Evolutionary conservation across 2,113 vertebrate species (phyloP).

Genomic region (Clarias macrocephalus): DNA sequence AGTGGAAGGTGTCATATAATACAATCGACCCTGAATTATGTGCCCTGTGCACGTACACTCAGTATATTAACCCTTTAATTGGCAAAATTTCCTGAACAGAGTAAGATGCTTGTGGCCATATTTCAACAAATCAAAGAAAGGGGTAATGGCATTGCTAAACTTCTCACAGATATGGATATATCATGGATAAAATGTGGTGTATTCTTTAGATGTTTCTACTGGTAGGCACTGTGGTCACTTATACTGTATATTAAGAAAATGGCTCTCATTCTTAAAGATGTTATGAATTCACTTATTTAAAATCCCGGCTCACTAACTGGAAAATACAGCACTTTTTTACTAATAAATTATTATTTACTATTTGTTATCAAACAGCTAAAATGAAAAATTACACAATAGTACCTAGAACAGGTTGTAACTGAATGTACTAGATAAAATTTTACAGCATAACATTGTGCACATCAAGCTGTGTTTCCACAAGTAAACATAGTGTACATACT

Average conservation of each 20-base stretch:
- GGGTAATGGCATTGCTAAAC: neutral
- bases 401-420: constrained; percentile 65
- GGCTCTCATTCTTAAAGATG: constrained; percentile 36
- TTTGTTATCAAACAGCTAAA: constrained; percentile 66
- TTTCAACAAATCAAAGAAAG: too few species aligned
- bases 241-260: constrained; percentile 39
- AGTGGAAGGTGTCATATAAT: neutral
- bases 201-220: constrained; percentile 22
- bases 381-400: constrained; percentile 52
- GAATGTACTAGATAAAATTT: constrained; percentile 76
- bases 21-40: neutral
- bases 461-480: constrained; percentile 63
- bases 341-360: constrained; percentile 57
- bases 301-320: constrained; percentile 62
- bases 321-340: constrained; percentile 67
- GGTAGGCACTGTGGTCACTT: neutral
- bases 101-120: too few species aligned
- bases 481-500: constrained; percentile 66
- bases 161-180: neutral
- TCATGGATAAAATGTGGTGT: constrained; percentile 15
- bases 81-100: too few species aligned
- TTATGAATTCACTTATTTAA: constrained; percentile 41
- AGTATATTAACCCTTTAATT: neutral
- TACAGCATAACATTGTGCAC: constrained; percentile 73
- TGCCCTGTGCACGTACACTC: neutral